Evolutionary conservation across 2,113 vertebrate genomes (phyloP).

Genomic region (Telmatochromis brachygnathus): DNA sequence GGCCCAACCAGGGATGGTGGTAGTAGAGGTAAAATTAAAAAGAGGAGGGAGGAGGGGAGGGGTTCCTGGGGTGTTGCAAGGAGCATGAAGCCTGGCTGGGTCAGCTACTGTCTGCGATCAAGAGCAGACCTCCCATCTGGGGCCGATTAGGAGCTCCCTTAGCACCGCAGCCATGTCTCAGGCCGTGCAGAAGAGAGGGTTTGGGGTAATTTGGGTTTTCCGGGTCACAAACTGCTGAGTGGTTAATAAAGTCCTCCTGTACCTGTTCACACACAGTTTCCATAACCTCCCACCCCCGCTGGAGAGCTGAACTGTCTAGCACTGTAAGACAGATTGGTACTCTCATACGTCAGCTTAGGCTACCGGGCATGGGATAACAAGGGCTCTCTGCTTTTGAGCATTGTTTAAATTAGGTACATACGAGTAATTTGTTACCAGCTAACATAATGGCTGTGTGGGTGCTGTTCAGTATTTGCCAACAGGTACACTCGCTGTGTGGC

Average conservation of each 20-base stretch:
- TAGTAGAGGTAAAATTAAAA: slow-evolving; percentile 47
- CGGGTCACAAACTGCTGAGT: slow-evolving; percentile 69
- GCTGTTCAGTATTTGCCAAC: slow-evolving; percentile 47
- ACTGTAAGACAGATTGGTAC: slow-evolving; percentile 41
- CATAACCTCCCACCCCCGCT: slow-evolving; percentile 18
- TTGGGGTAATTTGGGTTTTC: slow-evolving; percentile 73
- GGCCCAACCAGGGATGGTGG: slow-evolving; percentile 2
- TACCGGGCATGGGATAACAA: slow-evolving; percentile 39
- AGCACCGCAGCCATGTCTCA: slow-evolving; percentile 29
- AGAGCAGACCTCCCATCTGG: slow-evolving; percentile 71
- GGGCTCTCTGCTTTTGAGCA: slow-evolving; percentile 22
- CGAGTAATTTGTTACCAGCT: slow-evolving; percentile 70
- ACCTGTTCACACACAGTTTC: slow-evolving; percentile 68
- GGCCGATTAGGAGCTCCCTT: slow-evolving; percentile 57
- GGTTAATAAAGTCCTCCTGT: slow-evolving; percentile 71
- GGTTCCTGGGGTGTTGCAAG: not conserved
- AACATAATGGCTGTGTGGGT: slow-evolving; percentile 45
- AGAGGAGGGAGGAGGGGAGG: not conserved
- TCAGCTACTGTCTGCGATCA: slow-evolving; percentile 67
- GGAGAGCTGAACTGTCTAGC: slow-evolving; percentile 41
- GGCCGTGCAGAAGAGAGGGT: slow-evolving; percentile 46
- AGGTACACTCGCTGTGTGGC: not conserved
- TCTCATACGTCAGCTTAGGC: slow-evolving; percentile 32
- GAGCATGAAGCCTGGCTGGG: slow-evolving; percentile 40
- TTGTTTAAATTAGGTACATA: slow-evolving; percentile 60